A percentile compares a stretch with the other conserved stretches of the same genome.
Evolutionary conservation across 2,888 invertebrate species (phyloP).

Genomic region (Dorcus hopei): DNA sequence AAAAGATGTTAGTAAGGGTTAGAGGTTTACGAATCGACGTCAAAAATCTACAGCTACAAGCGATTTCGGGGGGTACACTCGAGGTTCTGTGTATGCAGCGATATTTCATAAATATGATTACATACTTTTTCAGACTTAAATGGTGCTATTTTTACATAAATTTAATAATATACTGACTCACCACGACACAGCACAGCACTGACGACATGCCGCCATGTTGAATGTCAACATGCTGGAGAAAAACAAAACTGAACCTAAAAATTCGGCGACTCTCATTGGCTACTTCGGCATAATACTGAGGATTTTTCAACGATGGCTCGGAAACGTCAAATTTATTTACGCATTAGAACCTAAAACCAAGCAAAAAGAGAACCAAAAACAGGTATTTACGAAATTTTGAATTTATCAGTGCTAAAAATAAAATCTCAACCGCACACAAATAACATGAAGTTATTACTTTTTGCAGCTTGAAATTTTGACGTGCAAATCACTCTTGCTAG

Average conservation of each 20-base stretch:
- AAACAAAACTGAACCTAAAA: conserved; percentile 39
- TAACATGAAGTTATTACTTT: conserved; percentile 29
- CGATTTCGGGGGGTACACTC: background rate
- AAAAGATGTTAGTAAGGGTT: conserved; percentile 31
- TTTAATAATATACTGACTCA: conserved; percentile 58
- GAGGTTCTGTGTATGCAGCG: background rate
- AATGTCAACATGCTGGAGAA: conserved; percentile 65
- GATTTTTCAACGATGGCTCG: background rate
- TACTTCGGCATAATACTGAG: background rate
- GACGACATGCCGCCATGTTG: conserved; percentile 95
- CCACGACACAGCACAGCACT: conserved; percentile 96
- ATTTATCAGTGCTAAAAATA: conserved; percentile 21
- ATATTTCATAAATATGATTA: conserved; percentile 3
- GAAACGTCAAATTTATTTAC: conserved; percentile 5
- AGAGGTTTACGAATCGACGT: conserved; percentile 8
- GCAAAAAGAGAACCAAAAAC: conserved; percentile 3
- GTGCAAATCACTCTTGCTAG: background rate
- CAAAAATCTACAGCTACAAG: conserved; percentile 11
- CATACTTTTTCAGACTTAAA: conserved; percentile 10
- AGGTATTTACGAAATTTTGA: conserved; percentile 22
- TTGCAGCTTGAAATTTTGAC: conserved; percentile 22
- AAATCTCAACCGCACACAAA: conserved; percentile 26
- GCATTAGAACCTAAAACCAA: background rate
- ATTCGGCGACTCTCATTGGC: conserved; percentile 14
- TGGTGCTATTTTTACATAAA: conserved; percentile 13